These are phyloP conservation scores for Buteo buteo DNA, from an alignment of 2,113 vertebrate genomes.

Conservation along the genomic window DNA sequence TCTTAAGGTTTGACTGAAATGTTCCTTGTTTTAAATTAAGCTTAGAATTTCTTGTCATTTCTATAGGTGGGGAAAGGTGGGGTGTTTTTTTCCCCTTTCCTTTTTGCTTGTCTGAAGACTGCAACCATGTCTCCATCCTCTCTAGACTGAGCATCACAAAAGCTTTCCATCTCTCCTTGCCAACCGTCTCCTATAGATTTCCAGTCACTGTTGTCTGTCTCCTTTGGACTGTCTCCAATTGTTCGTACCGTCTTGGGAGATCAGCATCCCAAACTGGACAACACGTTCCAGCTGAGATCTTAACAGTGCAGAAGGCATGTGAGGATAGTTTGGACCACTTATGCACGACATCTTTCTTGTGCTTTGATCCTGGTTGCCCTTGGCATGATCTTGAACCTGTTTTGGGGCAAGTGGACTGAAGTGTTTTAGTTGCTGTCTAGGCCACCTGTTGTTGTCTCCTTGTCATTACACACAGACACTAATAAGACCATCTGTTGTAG, in stretches of 20 bases:
- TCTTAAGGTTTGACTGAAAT: not conserved
- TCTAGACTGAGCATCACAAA: not conserved
- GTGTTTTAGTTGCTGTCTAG: not conserved
- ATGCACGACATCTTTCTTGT: not conserved
- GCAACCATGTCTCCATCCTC: not conserved
- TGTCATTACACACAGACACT: not conserved
- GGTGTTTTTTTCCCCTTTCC: not conserved
- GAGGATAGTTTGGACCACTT: not conserved
- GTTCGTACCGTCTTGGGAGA: not conserved
- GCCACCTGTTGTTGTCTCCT: not conserved
- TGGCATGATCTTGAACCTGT: not conserved
- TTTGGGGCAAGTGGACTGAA: not conserved
- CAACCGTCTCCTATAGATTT: slow-evolving; percentile 36
- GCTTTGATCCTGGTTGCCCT: not conserved
- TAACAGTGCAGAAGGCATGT: rapidly evolving
- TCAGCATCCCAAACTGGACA: slow-evolving; percentile 5
- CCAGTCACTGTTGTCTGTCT: slow-evolving; percentile 19
- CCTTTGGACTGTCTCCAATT: slow-evolving; percentile 15
- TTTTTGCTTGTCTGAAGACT: not conserved
- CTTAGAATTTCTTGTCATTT: not conserved
- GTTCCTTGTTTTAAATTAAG: not conserved
- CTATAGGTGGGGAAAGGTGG: not conserved
- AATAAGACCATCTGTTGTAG: slow-evolving; percentile 21
- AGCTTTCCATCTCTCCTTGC: not conserved
- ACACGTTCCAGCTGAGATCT: not conserved